Evolutionary conservation across 2,888 invertebrate genomes (phyloP).

Genomic region (Caenorhabditis sp.): DNA sequence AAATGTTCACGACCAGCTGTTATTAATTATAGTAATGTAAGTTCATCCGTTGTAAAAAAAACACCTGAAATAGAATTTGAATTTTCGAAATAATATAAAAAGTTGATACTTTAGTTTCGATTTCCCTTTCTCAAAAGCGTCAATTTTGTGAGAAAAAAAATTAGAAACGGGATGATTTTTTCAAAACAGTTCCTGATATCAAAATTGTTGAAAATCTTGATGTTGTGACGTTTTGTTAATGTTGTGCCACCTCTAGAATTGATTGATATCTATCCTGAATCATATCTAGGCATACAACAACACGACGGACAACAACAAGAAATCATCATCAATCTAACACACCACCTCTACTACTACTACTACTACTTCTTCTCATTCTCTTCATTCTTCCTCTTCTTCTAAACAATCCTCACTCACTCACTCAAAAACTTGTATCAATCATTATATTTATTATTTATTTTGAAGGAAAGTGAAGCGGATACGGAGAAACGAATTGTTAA

Average conservation of each 20-base stretch:
- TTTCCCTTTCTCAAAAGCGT: too few relatives aligned
- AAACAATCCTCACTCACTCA: too few relatives aligned
- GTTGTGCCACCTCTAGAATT: background rate
- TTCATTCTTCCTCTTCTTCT: background rate
- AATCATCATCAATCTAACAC: background rate
- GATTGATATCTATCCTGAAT: background rate
- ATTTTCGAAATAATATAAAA: background rate
- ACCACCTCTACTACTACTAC: too few relatives aligned
- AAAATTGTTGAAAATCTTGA: background rate
- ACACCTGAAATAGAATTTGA: background rate
- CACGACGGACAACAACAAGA: background rate
- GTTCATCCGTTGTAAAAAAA: too few relatives aligned
- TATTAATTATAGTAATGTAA: slow-evolving; percentile 15
- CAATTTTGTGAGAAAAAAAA: too few relatives aligned
- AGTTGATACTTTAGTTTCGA: too few relatives aligned
- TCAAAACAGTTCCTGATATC: too few relatives aligned
- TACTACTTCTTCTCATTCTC: background rate
- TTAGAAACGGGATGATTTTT: too few relatives aligned
- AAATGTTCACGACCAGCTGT: slow-evolving; percentile 44
- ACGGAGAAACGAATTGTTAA: background rate
- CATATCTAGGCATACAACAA: background rate
- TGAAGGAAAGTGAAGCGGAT: background rate
- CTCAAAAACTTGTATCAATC: too few relatives aligned
- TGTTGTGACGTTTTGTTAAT: background rate
- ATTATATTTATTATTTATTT: background rate